Base-by-base conservation (phyloP, 2,888 invertebrate genomes). In the Pseudoips prasinana region DNA sequence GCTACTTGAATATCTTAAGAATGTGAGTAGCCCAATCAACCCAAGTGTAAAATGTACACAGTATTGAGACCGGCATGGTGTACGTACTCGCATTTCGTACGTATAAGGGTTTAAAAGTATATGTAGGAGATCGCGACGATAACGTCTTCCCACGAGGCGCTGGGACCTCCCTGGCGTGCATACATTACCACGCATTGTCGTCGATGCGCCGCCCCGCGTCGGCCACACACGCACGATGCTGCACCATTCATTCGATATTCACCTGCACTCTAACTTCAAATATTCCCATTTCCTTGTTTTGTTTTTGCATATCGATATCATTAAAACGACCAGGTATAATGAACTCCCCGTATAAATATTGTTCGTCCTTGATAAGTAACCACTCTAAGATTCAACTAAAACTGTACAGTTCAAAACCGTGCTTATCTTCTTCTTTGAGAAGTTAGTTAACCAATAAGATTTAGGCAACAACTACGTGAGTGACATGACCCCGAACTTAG, bases 91-190 rank as follows among this genome's bases (percentile, higher is more conserved):
- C 33, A 29, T 34, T 38, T 29, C 28, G 37, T 41, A 43, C 39
- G 30, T 50, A 48, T 47, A 46, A 46, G 39, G 45, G 29, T 45
- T 44, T 49, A 24, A 50, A 55, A 43, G 41, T 46, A 42, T 42
- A 56, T 51, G 53, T 58, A 51, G 33, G 27, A 48, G 58, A 63
- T 58, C 48, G 58, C 63, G 52, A 62, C 52, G 73, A 71, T 70
- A 66, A 64, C 58, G 73, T 70, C 75, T 78, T 82, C 84, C 81
- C 83, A 80, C 82, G 79, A 65, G 64, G 53, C 47, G 52, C 59
- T 53, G 54, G 73, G 86, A 85, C 87, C 86, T 85, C 87, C 86
- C 75, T 63, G 69, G 69, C 63, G 86, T 68, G 87, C 87, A 88
- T 86, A 85, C 73, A 88, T 88, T 87, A 87, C 64, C 59, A 71